These are phyloP conservation scores for Peromyscus aztecus DNA, from an alignment of 2,797 vertebrate genomes.

Conservation along the genomic window DNA sequence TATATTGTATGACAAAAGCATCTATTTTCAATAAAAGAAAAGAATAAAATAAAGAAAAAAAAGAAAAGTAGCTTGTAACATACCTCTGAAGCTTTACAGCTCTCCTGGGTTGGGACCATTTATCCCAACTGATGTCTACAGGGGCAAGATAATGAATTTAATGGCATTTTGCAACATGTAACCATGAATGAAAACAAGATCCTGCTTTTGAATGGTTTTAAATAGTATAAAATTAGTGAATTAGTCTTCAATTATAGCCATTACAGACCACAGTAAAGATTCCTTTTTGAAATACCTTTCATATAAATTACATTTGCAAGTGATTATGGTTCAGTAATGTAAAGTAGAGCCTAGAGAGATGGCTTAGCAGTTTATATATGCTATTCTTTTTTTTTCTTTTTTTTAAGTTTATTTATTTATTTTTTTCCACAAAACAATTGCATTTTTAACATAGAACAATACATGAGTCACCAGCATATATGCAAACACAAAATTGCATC, in stretches of 20 bases:
- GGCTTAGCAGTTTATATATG: not conserved
- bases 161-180: not conserved
- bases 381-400: not conserved
- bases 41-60: too few relatives aligned
- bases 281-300: slow-evolving; percentile 50
- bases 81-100: slow-evolving; percentile 20
- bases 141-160: slow-evolving; percentile 39
- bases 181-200: slow-evolving; percentile 22
- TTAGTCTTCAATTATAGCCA: not conserved
- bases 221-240: slow-evolving; percentile 1
- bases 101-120: slow-evolving; percentile 1
- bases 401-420: too few relatives aligned
- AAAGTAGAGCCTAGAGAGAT: not conserved
- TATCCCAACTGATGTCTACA: slow-evolving; percentile 19
- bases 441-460: too few relatives aligned
- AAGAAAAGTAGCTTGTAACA: not conserved
- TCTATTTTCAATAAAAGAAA: too few relatives aligned
- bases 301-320: not conserved
- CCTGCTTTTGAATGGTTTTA: not conserved
- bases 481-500: too few relatives aligned
- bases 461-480: too few relatives aligned
- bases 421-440: too few relatives aligned
- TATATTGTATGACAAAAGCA: too few relatives aligned
- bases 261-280: not conserved
- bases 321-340: slow-evolving; percentile 16